Evolutionary conservation across 1,140 invertebrate genomes (phyloP), one percentile per base, ranked within the genome.

Genomic region (Drosophila sproati): DNA sequence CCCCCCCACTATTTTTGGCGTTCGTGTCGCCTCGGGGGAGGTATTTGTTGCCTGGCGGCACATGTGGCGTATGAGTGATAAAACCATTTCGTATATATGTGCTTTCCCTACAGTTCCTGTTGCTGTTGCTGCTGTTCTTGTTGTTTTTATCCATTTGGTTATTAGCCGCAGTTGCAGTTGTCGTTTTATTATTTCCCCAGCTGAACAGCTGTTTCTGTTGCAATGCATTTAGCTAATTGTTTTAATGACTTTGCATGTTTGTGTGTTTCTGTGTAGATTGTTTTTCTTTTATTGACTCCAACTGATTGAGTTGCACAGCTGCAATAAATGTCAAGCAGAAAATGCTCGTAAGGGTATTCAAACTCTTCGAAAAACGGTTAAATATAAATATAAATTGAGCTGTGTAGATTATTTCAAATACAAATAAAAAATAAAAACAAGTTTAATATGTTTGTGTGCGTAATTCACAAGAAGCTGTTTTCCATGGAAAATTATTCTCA

Each of bases 31-130:
- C 20, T 20, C 20, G 20, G 20, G 20, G 20, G 20, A 20, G 20
- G 20, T 0, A 20, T 20, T 20, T 20, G 20, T 20, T 20, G 20
- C 20, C 20, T 20, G 20, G 57, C 35, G 57, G 55, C 74, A 50
- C 80, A 82, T 78, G 80, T 61, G 75, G 75, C 80, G 80, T 82
- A 82, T 82, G 71, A 82, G 80, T 82, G 80, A 82, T 82, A 78
- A 82, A 78, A 60, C 60, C 54, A 81, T 78, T 82, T 82, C 73
- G 67, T 37, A 2, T 5, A 2, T 37, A 2, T 80, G 78, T 80
- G 56, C 56, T 80, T 47, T 76, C 70, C 61, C 51, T 32, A 7
- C 48, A 5, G 28, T 51, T 3, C 20, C 20, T 29, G 35, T 37
- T 35, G 39, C 55, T 6, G 20, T 37, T 12, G 34, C 10, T 59